Base-by-base conservation (phyloP, 1,140 invertebrate species). In the Nautilus pompilius region DNA sequence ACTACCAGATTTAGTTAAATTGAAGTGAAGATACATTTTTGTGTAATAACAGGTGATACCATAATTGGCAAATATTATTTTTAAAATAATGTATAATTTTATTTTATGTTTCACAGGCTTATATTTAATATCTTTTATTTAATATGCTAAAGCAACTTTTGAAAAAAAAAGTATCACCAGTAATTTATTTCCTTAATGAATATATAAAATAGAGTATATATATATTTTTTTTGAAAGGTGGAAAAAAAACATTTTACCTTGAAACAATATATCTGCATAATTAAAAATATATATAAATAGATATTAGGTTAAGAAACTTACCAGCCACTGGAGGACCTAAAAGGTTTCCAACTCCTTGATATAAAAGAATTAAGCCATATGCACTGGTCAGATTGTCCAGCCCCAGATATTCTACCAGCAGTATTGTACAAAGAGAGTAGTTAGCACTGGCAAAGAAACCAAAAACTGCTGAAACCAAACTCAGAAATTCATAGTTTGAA, bases 391-490 rank as follows among this genome's bases (percentile, higher is more conserved):
- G 67, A 45, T 77, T 78, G 46, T 78, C 72, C 53, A 83, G 71
- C 15, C 80, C 78, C 8, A 82, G 63, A 62, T 73, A 75, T 28
- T 81, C 68, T 13, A 81, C 78, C 51, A 83, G 66, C 28, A 83
- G 70, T 28, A 83, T 71, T 6, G 81, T 79, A 8, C 71, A 75
- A 45, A 83, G 63, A 10, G 76, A 65, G 58, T 79, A 82, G 63
- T 81, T 83, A 26, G 78, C 80, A 58, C 75, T 77, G 56, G 80
- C 73, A 61, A 80, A 80, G 56, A 82, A 76, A 6, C 80, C 81
- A 72, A 79, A 82, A 3, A 67, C 13, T 8, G 67, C 74, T 10
- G 68, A 70, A 28, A 76, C 36, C 2, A 76, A 32, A 32, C 67
- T 62, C 32, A 77, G 67, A 17, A 69, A 53, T 22, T 58, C 46